Evolutionary conservation across 2,113 vertebrate species (phyloP).

Genomic region (Myrmecobius fasciatus): DNA sequence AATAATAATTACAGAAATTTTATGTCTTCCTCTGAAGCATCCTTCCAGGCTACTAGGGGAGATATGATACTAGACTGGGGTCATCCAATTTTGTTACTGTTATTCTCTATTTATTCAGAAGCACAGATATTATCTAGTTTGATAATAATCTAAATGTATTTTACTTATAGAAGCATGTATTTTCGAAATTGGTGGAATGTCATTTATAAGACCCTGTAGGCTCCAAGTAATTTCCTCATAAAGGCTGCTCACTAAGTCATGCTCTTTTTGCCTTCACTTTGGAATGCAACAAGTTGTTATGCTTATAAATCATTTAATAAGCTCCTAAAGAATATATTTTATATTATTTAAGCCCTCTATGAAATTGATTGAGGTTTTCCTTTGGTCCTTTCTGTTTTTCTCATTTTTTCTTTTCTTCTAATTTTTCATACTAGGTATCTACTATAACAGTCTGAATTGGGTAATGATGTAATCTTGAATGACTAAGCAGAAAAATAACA

Average conservation of each 20-base stretch:
- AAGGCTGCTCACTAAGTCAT: accelerated
- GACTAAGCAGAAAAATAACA: neutral
- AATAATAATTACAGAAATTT: slow-evolving; percentile 12
- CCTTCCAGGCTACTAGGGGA: neutral
- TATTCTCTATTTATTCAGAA: neutral
- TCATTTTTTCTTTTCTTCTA: neutral
- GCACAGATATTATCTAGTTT: neutral
- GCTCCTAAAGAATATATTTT: neutral
- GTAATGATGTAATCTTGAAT: neutral
- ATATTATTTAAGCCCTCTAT: neutral
- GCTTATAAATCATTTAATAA: neutral
- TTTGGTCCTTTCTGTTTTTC: neutral
- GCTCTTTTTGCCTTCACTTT: neutral
- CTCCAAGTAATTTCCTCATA: neutral
- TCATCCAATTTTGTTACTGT: neutral
- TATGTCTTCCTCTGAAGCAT: neutral
- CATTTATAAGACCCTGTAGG: neutral
- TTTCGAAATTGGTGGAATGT: neutral
- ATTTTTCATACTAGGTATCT: neutral
- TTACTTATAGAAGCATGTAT: neutral
- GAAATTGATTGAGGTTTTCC: neutral
- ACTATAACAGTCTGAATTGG: neutral
- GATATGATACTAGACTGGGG: neutral
- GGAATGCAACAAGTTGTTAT: neutral
- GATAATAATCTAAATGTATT: neutral